Evolutionary conservation across 2,113 vertebrate species (phyloP), one percentile per base, ranked within the genome.

Genomic region (Beaufortia kweichowensis): DNA sequence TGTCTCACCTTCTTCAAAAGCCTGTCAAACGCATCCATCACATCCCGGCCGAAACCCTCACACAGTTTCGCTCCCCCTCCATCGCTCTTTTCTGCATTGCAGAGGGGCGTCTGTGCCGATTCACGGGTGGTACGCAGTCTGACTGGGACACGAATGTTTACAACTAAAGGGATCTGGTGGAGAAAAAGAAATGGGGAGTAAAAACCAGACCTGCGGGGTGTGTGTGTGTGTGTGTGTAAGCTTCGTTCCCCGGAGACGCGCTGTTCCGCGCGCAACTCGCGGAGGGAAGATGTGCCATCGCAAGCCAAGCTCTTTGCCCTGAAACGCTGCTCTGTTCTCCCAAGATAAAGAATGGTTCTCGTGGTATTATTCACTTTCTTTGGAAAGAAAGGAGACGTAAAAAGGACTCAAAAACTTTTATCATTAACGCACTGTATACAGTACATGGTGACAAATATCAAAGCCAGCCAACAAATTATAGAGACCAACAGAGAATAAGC

Each of bases 131-230:
- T 39, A 29, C 26, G 1, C 39, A 6, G 3, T 33, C 23, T 15
- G 33, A 29, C 23, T 26, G 12, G 19, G 71, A 53, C 43, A 46
- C 48, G n/a, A 53, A 53, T 53, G 48, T 53, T 6, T 65, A 35
- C 10, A 57, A 73, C 59, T 70, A 76, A 79, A 56, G 33, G 50
- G 72, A 82, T 79, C 71, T 79, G 60, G 43, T 67, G 43, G 59
- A 28, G 17, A 19, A 33, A 31, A 65, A 56, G 14, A 41, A 14
- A 0, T 2, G 39, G 19, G 26, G 78, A 79, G 15, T 21, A 26
- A 15, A 65, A 9, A 26, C 79, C 64, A 46, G 50, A 11, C 29
- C 75, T 26, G 43, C 14, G 1, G 35, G 35, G 35, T n/a, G n/a
- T n/a, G 57, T 28, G 39, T 61, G 35, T 48, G 63, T 61, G 39